Conservation (phyloP, 2,888 invertebrate species). For the Cryptophagus acutangulus region DNA sequence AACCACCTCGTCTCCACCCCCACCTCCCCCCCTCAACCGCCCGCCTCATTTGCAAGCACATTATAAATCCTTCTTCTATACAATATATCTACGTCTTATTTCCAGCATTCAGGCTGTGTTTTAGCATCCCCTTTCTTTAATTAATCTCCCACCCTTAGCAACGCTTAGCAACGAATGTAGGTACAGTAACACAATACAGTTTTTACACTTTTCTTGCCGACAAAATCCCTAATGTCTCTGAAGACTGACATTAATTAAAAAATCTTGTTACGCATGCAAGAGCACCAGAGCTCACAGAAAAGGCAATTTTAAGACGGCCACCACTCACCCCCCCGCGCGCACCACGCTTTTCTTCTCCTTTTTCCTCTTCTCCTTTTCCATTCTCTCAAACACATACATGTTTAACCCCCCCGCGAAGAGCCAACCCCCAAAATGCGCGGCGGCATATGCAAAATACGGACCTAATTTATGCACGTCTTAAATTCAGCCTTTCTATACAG, state of each 20-base stretch:
- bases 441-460: slow-evolving; percentile 38
- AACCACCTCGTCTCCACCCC: too few relatives aligned
- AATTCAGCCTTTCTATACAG: slow-evolving; percentile 10
- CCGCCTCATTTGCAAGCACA: too few relatives aligned
- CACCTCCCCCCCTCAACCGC: too few relatives aligned
- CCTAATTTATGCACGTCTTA: slow-evolving; percentile 16
- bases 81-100: slow-evolving; percentile 49
- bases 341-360: not conserved
- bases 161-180: slow-evolving; percentile 48
- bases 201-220: slow-evolving; percentile 44
- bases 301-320: slow-evolving; percentile 38
- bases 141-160: slow-evolving; percentile 48
- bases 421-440: too few relatives aligned
- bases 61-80: slow-evolving; percentile 49
- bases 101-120: slow-evolving; percentile 46
- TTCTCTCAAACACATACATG: too few relatives aligned
- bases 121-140: slow-evolving; percentile 50
- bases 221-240: slow-evolving; percentile 43
- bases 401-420: too few relatives aligned
- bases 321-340: slow-evolving; percentile 17
- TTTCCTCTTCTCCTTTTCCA: not conserved
- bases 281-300: slow-evolving; percentile 25
- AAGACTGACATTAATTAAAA: slow-evolving; percentile 48
- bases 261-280: slow-evolving; percentile 46
- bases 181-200: slow-evolving; percentile 48